Base-by-base conservation (phyloP, 2,113 vertebrate species). In the Equus przewalskii region DNA sequence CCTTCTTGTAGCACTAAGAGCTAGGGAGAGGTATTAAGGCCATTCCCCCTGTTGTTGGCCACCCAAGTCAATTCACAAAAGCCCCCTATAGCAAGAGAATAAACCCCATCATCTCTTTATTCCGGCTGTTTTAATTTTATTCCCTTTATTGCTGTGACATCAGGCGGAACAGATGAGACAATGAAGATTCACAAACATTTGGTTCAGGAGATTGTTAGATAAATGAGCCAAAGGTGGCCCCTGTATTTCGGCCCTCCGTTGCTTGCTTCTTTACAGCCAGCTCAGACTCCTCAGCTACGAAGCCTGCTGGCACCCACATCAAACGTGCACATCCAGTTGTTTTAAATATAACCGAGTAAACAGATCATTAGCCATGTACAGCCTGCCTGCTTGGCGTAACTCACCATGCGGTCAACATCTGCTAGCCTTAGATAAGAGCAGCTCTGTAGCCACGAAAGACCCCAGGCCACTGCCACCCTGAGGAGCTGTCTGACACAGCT, bases 101-200 rank as follows among this genome's bases (percentile, higher is more conserved):
- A 72, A 6, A 24, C 12, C 4, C 16, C 2, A 1, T 22, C 1
- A 0, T 49, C 15, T 58, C 64, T 72, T 28, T 14, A 11, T 18
- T 65, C 24, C 21, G 36, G 41, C 56, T 58, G 46, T 28, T 91
- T 58, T 73, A 8, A 26, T 73, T 65, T 65, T 28, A 81, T 12
- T 81, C 41, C 78, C 41, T 16, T 28, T 21, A 62, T 8, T 14
- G 5, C 21, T 22, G 36, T 64, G 70, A 30, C 21, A 12, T 41
- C 49, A 58, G 30, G 12, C 24, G 60, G 30, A 7, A 65, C 2
- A 92, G 56, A 41, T 0, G 7, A 67, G 36, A 58, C 30, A 4
- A 33, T 58, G 14, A 14, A 7, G 72, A 28, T 10, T 33, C 46
- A 21, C 10, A 16, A 4, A 60, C 6, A 24, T 5, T 14, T 44